Evolutionary conservation across 2,888 invertebrate genomes (phyloP), one percentile per base, ranked within the genome.

Genomic region (Amiota communis): DNA sequence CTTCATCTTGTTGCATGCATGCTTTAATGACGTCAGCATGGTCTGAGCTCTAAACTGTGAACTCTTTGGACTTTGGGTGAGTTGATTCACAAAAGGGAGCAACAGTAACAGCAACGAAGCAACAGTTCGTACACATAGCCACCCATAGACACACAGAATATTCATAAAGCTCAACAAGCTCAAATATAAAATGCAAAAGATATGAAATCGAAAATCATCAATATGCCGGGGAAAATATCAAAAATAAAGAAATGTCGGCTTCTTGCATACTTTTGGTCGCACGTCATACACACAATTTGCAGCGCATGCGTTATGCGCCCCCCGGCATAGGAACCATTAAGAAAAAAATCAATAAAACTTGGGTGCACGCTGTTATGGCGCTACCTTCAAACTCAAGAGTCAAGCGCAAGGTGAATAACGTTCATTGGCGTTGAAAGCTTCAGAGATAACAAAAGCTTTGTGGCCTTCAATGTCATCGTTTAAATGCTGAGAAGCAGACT

Each of bases 391-490:
- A 2, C 2, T 6, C 36, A 71, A n/a, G 80, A 86, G 87, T 87
- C 87, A 87, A 88, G 87, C 87, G 88, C 87, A 87, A 87, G 86
- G 87, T 78, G 73, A 73, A 67, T 20, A 20, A 59, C 20, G 15
- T 59, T 59, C 59, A 59, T 17, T 59, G 59, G 20, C 59, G 59
- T 23, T 23, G 23, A 12, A 12, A 36, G 36, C 36, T 36, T 36
- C 6, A 36, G 0, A 36, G 36, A 0, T 6, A 2, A 36, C 36
- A 36, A 36, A 59, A 59, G 59, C 59, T 20, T 20, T 59, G 20
- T 20, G n/a, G 53, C n/a, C n/a, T 12, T 12, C 53, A 12, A 53
- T 8, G 53, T 53, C 13, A 53, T 12, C n/a, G 53, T 36, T 36
- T 6, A 36, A 6, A 36, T 36, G 36, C 2, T 6, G 36, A 36